Percentiles rank a stretch among this genome's conserved stretches.
Evolutionary conservation across 2,888 invertebrate genomes (phyloP).

Genomic region (Galerucella pusilla): DNA sequence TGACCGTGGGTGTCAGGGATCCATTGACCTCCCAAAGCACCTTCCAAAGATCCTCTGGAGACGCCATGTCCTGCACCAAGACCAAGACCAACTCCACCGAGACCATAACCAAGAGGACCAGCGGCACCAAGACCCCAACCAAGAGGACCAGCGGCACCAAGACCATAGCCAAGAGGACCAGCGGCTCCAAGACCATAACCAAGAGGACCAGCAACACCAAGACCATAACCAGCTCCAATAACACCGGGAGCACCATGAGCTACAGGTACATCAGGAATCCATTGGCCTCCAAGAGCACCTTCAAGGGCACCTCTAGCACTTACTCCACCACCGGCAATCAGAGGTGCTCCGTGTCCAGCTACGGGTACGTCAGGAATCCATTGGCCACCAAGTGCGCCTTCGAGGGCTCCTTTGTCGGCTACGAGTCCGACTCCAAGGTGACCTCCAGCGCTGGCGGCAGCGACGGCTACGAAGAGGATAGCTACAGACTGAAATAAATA

Average conservation of each 20-base stretch:
- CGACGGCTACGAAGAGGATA: slow-evolving; percentile 51
- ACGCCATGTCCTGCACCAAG: slow-evolving; percentile 27
- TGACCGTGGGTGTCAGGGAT: slow-evolving; percentile 50
- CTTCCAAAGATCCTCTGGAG: slow-evolving; percentile 45
- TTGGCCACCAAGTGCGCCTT: slow-evolving; percentile 46
- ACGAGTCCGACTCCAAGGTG: slow-evolving; percentile 39
- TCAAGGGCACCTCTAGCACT: slow-evolving; percentile 43
- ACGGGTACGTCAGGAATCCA: slow-evolving; percentile 46
- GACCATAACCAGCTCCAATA: slow-evolving; percentile 1
- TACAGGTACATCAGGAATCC: slow-evolving; percentile 47
- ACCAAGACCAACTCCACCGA: slow-evolving; percentile 40
- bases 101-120: slow-evolving; percentile 5
- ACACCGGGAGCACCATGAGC: slow-evolving; percentile 33
- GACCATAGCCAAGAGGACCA: slow-evolving; percentile 11
- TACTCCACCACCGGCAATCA: slow-evolving; percentile 37
- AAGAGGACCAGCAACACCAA: slow-evolving; percentile 27
- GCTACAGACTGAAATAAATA: slow-evolving; percentile 47
- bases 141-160: slow-evolving; percentile 32
- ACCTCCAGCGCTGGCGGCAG: slow-evolving; percentile 48
- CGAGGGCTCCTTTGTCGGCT: slow-evolving; percentile 42
- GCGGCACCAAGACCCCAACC: slow-evolving; percentile 24
- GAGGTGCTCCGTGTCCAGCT: slow-evolving; percentile 36
- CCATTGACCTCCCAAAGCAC: slow-evolving; percentile 54
- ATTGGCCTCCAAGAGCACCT: slow-evolving; percentile 46
- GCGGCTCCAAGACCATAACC: slow-evolving; percentile 37